Evolutionary conservation across 2,888 invertebrate species (phyloP).

Genomic region (Drosophila mayaguana): DNA sequence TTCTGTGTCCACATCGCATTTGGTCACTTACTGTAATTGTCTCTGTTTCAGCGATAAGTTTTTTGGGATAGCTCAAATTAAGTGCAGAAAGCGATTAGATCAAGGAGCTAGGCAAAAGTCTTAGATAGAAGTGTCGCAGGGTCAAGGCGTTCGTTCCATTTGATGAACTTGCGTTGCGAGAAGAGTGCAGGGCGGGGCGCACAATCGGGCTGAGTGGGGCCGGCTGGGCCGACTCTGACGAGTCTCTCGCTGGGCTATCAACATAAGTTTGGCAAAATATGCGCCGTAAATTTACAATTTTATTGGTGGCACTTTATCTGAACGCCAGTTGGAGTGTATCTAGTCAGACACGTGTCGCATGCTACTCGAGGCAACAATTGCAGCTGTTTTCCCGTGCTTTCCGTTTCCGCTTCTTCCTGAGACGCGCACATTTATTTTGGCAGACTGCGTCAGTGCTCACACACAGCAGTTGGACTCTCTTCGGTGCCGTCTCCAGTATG

Average conservation of each 20-base stretch:
- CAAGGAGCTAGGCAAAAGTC: conserved; percentile 10
- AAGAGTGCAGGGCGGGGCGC: neutral
- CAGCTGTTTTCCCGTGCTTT: conserved; percentile 33
- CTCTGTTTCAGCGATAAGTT: conserved; percentile 50
- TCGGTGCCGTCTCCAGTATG: neutral
- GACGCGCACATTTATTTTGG: conserved; percentile 59
- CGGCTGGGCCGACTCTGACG: neutral
- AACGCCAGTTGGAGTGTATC: conserved; percentile 42
- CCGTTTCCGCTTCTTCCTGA: conserved; percentile 21
- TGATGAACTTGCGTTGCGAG: conserved; percentile 54
- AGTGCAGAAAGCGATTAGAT: conserved; percentile 73
- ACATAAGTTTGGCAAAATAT: conserved; percentile 70
- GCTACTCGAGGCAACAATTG: conserved; percentile 58
- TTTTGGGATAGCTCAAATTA: conserved; percentile 58
- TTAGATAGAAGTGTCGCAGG: conserved; percentile 32
- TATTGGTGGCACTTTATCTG: conserved; percentile 58
- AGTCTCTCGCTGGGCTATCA: conserved; percentile 32
- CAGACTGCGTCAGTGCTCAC: conserved; percentile 52
- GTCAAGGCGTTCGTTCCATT: conserved; percentile 58
- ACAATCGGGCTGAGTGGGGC: neutral
- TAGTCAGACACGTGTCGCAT: conserved; percentile 66
- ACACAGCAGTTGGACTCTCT: conserved; percentile 18
- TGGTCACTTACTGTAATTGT: conserved; percentile 74
- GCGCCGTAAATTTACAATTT: conserved; percentile 61
- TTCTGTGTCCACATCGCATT: conserved; percentile 52